These are phyloP conservation scores for Chinchilla lanigera DNA, from an alignment of 2,113 vertebrate species.

Conservation along the genomic window DNA sequence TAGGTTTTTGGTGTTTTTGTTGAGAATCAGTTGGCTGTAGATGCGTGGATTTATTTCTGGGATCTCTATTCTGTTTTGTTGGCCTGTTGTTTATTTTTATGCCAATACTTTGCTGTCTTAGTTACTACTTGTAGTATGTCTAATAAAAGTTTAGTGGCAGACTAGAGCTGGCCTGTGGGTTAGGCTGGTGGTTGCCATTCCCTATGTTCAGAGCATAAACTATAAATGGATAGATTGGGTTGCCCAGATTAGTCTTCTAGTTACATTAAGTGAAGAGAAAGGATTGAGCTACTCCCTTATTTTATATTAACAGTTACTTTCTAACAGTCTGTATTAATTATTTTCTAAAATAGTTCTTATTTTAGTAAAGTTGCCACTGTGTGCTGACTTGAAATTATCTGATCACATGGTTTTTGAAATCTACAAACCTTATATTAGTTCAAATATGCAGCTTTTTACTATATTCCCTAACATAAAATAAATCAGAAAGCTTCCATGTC, in stretches of 20 bases:
- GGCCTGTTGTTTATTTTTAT: not conserved
- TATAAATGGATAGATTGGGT: not conserved
- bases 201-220: not conserved
- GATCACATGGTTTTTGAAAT: slow-evolving; percentile 30
- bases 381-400: slow-evolving; percentile 13
- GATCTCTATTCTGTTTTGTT: not conserved
- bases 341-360: slow-evolving; percentile 15
- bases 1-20: not conserved
- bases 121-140: not conserved
- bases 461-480: slow-evolving; percentile 2
- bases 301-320: not conserved
- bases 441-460: not conserved
- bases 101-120: not conserved
- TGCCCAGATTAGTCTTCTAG: not conserved
- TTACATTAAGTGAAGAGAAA: not conserved
- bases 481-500: not conserved
- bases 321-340: not conserved
- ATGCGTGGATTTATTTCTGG: not conserved
- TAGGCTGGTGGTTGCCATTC: not conserved
- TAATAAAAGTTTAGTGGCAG: not conserved
- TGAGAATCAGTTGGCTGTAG: not conserved
- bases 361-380: not conserved
- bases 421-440: slow-evolving; percentile 1
- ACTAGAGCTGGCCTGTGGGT: not conserved
- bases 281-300: not conserved